A percentile compares a stretch with the other conserved stretches of the same genome.
These are phyloP conservation scores for Zeus faber DNA, from an alignment of 2,113 vertebrate species.

Conservation along the genomic window DNA sequence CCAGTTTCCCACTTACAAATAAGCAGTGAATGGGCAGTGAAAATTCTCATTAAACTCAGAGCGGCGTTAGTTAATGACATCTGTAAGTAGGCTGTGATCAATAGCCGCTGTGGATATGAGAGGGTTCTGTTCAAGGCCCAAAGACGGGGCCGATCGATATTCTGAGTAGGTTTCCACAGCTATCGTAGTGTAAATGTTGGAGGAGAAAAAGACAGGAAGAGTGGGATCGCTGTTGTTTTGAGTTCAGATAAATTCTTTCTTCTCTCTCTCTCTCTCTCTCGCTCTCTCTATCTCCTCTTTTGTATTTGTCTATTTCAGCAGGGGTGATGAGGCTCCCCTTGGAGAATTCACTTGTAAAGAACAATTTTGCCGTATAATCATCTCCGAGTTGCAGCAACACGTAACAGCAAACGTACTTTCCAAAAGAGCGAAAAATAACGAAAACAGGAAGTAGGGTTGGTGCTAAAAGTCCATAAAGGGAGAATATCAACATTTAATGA, in stretches of 20 bases:
- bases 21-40: slow-evolving; percentile 48
- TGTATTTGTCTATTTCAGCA: slow-evolving; percentile 65
- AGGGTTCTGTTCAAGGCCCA: slow-evolving; percentile 63
- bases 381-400: slow-evolving; percentile 63
- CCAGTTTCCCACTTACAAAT: slow-evolving; percentile 22
- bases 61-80: slow-evolving; percentile 60
- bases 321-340: slow-evolving; percentile 65
- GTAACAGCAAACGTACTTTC: slow-evolving; percentile 48
- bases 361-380: slow-evolving; percentile 65
- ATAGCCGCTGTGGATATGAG: slow-evolving; percentile 64
- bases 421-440: slow-evolving; percentile 25
- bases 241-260: slow-evolving; percentile 61
- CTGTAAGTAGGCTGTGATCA: slow-evolving; percentile 76
- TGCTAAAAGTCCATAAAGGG: no score
- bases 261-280: slow-evolving; percentile 44
- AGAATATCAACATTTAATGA: slow-evolving; percentile 10
- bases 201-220: slow-evolving; percentile 25
- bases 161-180: slow-evolving; percentile 48
- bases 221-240: slow-evolving; percentile 65
- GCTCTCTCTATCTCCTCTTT: slow-evolving; percentile 45
- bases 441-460: background rate
- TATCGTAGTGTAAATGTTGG: slow-evolving; percentile 13
- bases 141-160: slow-evolving; percentile 68
- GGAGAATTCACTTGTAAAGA: slow-evolving; percentile 58
- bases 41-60: slow-evolving; percentile 54